These are phyloP conservation scores for Netelia virgata DNA, from an alignment of 2,888 invertebrate genomes.

Conservation along the genomic window DNA sequence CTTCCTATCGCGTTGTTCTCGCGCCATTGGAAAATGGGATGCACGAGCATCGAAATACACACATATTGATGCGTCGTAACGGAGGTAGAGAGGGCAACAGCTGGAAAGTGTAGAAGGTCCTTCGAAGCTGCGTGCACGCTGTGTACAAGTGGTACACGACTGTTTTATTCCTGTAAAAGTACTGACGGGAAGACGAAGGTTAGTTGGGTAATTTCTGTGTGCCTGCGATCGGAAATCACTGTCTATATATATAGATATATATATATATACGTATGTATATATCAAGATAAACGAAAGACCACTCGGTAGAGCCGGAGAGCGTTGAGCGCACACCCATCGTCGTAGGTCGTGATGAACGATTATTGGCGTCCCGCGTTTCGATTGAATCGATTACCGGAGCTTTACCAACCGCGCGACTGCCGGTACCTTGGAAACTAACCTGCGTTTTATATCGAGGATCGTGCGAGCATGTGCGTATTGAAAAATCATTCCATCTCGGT, in stretches of 20 bases:
- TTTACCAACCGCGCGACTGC: slow-evolving; percentile 11
- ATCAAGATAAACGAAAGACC: slow-evolving; percentile 20
- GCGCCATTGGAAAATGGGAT: slow-evolving; percentile 1
- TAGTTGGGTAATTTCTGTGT: slow-evolving; percentile 45
- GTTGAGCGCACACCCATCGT: slow-evolving; percentile 47
- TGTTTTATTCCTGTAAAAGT: background rate
- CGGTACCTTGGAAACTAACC: slow-evolving; percentile 6
- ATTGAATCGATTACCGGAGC: slow-evolving; percentile 44
- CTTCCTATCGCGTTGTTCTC: slow-evolving; percentile 13
- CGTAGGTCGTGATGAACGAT: slow-evolving; percentile 59
- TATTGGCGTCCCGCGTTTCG: slow-evolving; percentile 49
- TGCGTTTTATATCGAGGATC: slow-evolving; percentile 1
- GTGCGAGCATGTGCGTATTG: background rate
- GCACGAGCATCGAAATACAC: slow-evolving; percentile 20
- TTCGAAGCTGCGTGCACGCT: background rate
- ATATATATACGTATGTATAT: slow-evolving; percentile 21
- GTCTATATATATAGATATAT: slow-evolving; percentile 24
- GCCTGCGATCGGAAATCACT: slow-evolving; percentile 56
- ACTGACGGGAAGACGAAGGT: slow-evolving; percentile 10
- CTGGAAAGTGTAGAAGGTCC: slow-evolving; percentile 8
- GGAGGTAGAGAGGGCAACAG: background rate
- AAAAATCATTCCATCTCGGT: too few species aligned
- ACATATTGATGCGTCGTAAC: slow-evolving; percentile 1
- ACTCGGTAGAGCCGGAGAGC: slow-evolving; percentile 25
- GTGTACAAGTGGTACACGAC: background rate